Percentiles rank a stretch among this genome's conserved stretches.
phyloP scores from a whole-genome alignment of 2,113 vertebrate species.

The Ranitomeya imitator region DNA sequence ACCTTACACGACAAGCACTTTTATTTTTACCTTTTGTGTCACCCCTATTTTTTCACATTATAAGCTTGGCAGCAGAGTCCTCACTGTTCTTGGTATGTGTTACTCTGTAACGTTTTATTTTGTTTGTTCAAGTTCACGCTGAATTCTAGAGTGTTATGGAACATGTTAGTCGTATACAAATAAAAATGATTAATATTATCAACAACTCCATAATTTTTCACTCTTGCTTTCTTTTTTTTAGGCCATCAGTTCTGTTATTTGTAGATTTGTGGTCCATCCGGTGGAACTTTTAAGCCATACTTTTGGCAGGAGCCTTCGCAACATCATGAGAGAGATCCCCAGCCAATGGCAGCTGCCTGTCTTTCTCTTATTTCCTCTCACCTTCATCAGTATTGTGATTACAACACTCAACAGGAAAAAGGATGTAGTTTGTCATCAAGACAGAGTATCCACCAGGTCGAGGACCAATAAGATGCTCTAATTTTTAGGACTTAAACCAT shows the following conservation, averaged over 20 bases:
- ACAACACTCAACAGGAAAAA: conserved; percentile 5
- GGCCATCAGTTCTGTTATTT: conserved; percentile 35
- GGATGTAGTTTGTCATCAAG: not conserved
- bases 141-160: too few relatives aligned
- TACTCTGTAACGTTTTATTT: too few relatives aligned
- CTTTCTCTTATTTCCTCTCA: conserved; percentile 3
- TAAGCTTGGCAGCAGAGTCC: too few relatives aligned
- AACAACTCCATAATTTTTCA: not conserved
- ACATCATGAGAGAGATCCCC: conserved; percentile 51
- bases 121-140: too few relatives aligned
- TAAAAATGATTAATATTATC: too few relatives aligned
- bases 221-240: not conserved
- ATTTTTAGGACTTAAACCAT: not conserved
- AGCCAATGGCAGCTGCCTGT: conserved; percentile 47
- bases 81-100: too few relatives aligned
- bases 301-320: conserved; percentile 33
- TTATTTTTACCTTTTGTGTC: too few relatives aligned
- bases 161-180: too few relatives aligned
- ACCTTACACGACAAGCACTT: too few relatives aligned
- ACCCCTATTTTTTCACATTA: too few relatives aligned
- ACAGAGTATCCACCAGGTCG: not conserved
- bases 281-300: conserved; percentile 22
- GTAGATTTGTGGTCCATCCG: conserved; percentile 27
- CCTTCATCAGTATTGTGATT: not conserved
- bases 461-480: not conserved